These are phyloP conservation scores for Mionectes olivaceus DNA, from an alignment of 2,797 vertebrate species.

Conservation along the genomic window DNA sequence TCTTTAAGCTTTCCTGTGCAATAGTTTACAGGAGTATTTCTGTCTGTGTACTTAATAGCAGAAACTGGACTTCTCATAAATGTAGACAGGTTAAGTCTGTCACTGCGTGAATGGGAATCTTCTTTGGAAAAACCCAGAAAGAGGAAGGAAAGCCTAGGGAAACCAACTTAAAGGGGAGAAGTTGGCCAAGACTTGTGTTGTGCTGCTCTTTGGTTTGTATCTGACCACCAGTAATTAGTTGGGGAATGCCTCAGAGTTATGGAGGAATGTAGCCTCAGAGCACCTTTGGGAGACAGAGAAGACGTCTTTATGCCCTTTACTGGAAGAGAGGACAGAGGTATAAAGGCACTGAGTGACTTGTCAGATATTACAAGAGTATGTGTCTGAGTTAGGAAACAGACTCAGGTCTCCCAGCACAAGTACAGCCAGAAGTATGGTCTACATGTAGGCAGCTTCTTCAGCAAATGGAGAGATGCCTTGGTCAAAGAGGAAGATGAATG, in stretches of 20 bases:
- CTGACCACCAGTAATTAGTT: background rate
- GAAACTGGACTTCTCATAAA: constrained; percentile 22
- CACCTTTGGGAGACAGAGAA: constrained; percentile 17
- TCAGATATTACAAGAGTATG: background rate
- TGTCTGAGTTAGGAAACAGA: background rate
- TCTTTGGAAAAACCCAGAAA: constrained; percentile 62
- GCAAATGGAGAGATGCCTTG: background rate
- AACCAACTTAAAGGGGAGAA: background rate
- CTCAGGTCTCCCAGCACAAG: background rate
- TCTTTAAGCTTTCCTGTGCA: background rate
- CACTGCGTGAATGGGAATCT: background rate
- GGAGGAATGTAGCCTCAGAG: constrained; percentile 7
- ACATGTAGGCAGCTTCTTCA: background rate
- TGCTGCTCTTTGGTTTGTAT: constrained; percentile 1
- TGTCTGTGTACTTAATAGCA: constrained; percentile 33
- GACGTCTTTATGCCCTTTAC: background rate
- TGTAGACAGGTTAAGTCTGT: background rate
- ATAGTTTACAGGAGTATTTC: constrained; percentile 21
- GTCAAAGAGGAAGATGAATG: background rate
- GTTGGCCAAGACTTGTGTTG: background rate
- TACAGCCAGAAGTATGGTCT: background rate
- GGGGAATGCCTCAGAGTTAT: background rate
- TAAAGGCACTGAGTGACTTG: background rate
- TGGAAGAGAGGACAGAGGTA: background rate
- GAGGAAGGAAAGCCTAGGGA: constrained; percentile 43